Evolutionary conservation across 2,888 invertebrate genomes (phyloP).

Genomic region (Suillia variegata): DNA sequence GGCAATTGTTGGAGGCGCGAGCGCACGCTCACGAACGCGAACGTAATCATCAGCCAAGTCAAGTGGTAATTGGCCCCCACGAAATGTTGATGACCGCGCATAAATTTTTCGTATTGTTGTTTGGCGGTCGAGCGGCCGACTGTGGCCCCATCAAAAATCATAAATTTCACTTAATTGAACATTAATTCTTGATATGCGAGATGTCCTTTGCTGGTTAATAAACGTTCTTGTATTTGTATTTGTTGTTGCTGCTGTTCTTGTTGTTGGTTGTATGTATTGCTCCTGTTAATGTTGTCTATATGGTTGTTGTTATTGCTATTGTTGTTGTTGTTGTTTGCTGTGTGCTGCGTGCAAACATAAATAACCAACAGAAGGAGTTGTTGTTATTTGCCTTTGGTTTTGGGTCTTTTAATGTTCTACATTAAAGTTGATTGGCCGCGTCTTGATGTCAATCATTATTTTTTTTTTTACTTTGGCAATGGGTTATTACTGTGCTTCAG

Average conservation of each 20-base stretch:
- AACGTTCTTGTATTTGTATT: background rate
- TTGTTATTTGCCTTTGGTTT: no score
- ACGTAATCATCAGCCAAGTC: slow-evolving; percentile 11
- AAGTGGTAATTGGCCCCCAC: slow-evolving; percentile 15
- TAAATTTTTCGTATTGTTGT: slow-evolving; percentile 16
- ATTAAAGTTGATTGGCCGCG: no score
- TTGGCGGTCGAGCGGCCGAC: background rate
- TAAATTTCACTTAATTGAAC: slow-evolving; percentile 31
- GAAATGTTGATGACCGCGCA: slow-evolving; percentile 18
- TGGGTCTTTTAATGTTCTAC: no score
- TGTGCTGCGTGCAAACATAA: background rate
- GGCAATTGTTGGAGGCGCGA: no score
- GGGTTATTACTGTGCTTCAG: no score
- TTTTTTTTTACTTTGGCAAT: no score
- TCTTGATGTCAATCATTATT: no score
- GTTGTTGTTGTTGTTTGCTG: background rate
- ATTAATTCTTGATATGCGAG: slow-evolving; percentile 24
- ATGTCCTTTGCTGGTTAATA: background rate
- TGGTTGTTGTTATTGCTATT: background rate
- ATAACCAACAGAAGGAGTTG: no score
- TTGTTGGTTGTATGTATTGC: background rate
- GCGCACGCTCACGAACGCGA: no score
- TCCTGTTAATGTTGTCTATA: background rate
- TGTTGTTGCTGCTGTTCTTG: background rate
- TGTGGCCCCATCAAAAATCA: slow-evolving; percentile 19